Evolutionary conservation across 2,797 vertebrate genomes (phyloP).

Genomic region (Tadarida brasiliensis): DNA sequence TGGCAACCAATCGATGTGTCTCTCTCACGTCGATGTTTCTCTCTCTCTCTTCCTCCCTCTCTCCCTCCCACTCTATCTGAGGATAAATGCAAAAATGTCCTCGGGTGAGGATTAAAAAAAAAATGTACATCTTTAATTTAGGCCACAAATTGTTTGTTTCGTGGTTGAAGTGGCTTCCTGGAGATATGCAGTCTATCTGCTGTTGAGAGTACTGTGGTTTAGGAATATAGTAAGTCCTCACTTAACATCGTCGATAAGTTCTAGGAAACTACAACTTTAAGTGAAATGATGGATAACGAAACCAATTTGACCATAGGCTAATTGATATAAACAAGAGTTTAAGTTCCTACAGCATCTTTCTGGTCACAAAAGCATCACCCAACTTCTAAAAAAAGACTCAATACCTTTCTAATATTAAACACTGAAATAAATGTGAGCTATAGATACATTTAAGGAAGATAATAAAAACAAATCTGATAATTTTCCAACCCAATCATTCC

Average conservation of each 20-base stretch:
- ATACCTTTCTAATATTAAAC: not conserved
- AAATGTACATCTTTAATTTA: not conserved
- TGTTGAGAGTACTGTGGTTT: not conserved
- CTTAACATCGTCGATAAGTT: not conserved
- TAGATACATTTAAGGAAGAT: not conserved
- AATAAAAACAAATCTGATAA: not conserved
- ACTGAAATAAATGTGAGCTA: not conserved
- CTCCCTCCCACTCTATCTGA: too few species aligned
- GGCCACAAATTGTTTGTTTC: not conserved
- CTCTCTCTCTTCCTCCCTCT: too few species aligned
- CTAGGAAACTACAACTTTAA: not conserved
- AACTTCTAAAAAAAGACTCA: not conserved
- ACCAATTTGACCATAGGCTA: not conserved
- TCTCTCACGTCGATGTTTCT: too few species aligned
- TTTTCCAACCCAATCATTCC: not conserved
- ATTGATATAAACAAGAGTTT: not conserved
- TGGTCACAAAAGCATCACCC: not conserved
- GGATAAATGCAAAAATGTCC: too few species aligned
- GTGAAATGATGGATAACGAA: not conserved
- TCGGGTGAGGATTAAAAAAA: not conserved
- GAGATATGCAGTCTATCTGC: not conserved
- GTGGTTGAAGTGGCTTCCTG: not conserved
- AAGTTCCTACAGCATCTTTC: not conserved
- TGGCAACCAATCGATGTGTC: too few species aligned
- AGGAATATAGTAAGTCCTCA: not conserved